These are phyloP conservation scores for Sclerurus mexicanus DNA, from an alignment of 2,113 vertebrate genomes.

Conservation along the genomic window DNA sequence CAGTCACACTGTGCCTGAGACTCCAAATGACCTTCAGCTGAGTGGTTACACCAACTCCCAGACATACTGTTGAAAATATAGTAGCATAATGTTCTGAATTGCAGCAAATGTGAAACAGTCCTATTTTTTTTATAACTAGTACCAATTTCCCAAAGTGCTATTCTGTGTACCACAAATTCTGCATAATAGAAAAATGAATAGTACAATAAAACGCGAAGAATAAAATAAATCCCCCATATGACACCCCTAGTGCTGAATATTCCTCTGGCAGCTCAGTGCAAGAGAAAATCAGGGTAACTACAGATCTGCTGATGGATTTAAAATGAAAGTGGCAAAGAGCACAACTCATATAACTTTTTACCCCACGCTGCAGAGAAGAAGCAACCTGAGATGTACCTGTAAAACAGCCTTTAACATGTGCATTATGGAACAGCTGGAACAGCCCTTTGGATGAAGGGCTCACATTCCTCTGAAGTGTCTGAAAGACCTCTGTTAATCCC, in stretches of 20 bases:
- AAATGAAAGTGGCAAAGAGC: neutral
- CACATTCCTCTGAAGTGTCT: neutral
- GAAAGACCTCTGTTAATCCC: neutral
- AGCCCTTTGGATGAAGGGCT: neutral
- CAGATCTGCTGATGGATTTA: neutral
- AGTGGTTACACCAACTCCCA: neutral
- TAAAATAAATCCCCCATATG: neutral
- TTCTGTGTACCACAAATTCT: neutral
- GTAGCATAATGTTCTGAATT: neutral
- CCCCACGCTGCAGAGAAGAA: neutral
- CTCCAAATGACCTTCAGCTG: constrained; percentile 3
- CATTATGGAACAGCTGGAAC: neutral
- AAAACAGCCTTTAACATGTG: neutral
- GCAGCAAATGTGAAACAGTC: neutral
- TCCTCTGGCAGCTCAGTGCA: neutral
- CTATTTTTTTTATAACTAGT: neutral
- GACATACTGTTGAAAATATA: neutral
- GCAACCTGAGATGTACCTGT: neutral
- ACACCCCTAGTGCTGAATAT: neutral
- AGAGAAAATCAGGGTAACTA: neutral
- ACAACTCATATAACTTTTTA: neutral
- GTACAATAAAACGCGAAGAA: neutral
- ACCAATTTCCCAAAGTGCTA: neutral
- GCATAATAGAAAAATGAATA: neutral
- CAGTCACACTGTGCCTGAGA: neutral